These are phyloP conservation scores for Thymelicus sylvestris DNA, from an alignment of 2,888 invertebrate species.

Conservation along the genomic window DNA sequence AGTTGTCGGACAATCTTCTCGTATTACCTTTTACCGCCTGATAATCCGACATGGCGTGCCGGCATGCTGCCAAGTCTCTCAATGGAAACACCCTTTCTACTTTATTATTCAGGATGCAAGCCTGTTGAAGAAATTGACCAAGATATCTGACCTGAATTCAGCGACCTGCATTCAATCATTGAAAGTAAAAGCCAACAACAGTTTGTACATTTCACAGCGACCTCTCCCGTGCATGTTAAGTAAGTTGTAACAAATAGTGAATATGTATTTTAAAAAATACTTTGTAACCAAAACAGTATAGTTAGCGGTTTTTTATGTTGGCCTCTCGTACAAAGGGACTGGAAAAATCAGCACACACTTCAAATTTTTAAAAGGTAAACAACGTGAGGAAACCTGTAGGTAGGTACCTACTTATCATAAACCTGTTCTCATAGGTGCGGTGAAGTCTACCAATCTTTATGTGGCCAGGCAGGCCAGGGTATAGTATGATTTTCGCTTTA, in stretches of 20 bases:
- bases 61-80: constrained; percentile 26
- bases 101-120: constrained; percentile 34
- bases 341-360: no score
- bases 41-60: constrained; percentile 6
- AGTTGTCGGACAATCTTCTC: background rate
- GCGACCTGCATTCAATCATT: constrained; percentile 12
- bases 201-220: constrained; percentile 3
- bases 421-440: no score
- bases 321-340: no score
- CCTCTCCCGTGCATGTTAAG: background rate
- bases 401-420: no score
- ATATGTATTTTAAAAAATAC: no score
- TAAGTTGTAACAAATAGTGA: background rate
- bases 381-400: no score
- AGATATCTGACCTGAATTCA: constrained; percentile 28
- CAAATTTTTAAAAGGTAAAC: no score
- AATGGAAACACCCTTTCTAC: constrained; percentile 29
- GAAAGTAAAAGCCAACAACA: constrained; percentile 23
- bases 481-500: no score
- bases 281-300: no score
- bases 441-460: no score
- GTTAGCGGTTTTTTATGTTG: no score
- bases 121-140: constrained; percentile 30
- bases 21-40: constrained; percentile 1
- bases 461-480: no score